These are phyloP conservation scores for Ochropleura leucogaster DNA, from an alignment of 2,888 invertebrate species.

Conservation along the genomic window DNA sequence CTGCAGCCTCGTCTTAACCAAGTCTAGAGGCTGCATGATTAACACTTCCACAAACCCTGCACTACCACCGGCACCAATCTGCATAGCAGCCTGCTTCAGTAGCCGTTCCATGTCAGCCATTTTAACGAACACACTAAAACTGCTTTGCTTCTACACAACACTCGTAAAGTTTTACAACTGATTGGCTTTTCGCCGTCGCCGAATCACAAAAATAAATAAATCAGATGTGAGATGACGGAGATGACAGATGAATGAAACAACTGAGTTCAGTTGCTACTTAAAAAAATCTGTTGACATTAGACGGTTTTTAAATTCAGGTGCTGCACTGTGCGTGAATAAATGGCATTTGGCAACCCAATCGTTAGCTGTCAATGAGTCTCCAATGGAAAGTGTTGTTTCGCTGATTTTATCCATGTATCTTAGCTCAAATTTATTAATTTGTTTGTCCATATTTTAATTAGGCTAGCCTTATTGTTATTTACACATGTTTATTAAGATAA, in stretches of 20 bases:
- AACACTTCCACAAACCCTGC: conserved; percentile 98
- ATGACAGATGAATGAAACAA: conserved; percentile 40
- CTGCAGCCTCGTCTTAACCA: conserved; percentile 95
- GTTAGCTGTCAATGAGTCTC: conserved; percentile 57
- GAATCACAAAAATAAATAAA: conserved; percentile 55
- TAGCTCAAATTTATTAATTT: conserved; percentile 56
- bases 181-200: conserved; percentile 6
- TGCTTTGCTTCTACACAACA: not conserved
- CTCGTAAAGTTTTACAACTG: not conserved
- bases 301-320: conserved; percentile 49
- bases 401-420: conserved; percentile 55
- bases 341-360: conserved; percentile 49
- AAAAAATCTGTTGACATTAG: conserved; percentile 52
- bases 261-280: conserved; percentile 4
- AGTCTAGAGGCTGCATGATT: conserved; percentile 98
- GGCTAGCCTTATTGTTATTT: conserved; percentile 53
- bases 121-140: conserved; percentile 52
- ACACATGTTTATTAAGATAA: conserved; percentile 51
- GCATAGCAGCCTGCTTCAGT: conserved; percentile 94
- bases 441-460: conserved; percentile 55
- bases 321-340: conserved; percentile 8
- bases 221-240: conserved; percentile 39
- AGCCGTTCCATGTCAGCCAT: conserved; percentile 86
- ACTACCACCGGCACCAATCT: conserved; percentile 96
- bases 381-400: conserved; percentile 65